phyloP scores from a whole-genome alignment of 2,113 vertebrate genomes.

The Podarcis cretensis region DNA sequence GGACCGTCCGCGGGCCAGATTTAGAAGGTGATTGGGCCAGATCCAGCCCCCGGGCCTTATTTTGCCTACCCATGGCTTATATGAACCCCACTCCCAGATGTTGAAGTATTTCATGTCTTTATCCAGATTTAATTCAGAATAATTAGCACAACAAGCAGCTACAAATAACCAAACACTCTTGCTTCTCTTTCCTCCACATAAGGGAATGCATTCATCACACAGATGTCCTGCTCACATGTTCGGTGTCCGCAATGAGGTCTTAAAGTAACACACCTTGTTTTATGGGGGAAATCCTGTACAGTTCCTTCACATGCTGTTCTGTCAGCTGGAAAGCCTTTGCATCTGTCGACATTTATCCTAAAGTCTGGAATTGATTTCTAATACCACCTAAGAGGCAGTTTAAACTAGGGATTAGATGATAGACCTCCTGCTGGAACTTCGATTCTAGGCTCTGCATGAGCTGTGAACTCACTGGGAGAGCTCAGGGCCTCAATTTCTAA shows the following conservation, averaged over 20 bases:
- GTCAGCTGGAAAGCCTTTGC: neutral
- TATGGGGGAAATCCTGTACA: neutral
- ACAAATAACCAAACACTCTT: neutral
- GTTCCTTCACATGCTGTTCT: neutral
- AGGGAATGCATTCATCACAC: neutral
- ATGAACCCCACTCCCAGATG: neutral
- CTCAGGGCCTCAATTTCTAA: neutral
- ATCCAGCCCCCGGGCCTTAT: too few relatives aligned
- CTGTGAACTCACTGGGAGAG: neutral
- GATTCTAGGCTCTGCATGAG: neutral
- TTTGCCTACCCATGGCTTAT: neutral
- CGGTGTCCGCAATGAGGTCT: neutral
- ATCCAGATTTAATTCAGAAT: neutral
- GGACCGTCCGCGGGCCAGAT: rapidly evolving
- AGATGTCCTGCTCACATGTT: neutral
- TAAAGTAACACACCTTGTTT: neutral
- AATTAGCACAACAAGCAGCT: neutral
- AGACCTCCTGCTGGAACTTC: neutral
- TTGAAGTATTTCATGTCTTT: neutral
- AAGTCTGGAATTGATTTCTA: neutral
- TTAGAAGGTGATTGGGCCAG: too few relatives aligned
- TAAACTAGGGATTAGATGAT: neutral
- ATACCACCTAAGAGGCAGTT: neutral
- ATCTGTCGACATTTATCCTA: neutral
- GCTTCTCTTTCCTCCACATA: neutral